These are phyloP conservation scores for Xerus rutilus DNA, from an alignment of 2,797 vertebrate genomes.

Conservation along the genomic window DNA sequence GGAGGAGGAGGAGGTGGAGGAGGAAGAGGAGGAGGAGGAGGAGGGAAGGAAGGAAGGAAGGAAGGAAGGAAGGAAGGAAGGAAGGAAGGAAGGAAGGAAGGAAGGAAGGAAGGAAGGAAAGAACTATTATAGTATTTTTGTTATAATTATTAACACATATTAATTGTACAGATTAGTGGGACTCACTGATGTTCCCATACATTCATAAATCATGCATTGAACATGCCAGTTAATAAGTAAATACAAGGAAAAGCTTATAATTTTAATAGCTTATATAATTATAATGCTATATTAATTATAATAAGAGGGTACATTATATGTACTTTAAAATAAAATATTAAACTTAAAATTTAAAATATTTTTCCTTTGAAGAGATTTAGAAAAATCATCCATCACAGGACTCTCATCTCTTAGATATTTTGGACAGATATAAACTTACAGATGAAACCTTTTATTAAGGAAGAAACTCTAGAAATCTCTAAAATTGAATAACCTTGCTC, in stretches of 20 bases:
- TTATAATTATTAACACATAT: background rate
- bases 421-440: background rate
- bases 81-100: too few species aligned
- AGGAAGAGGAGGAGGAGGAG: too few species aligned
- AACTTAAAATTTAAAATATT: background rate
- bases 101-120: too few species aligned
- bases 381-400: background rate
- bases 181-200: background rate
- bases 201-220: background rate
- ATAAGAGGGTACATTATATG: background rate
- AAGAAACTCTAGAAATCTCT: background rate
- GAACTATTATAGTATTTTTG: background rate
- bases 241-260: background rate
- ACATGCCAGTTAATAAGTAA: background rate
- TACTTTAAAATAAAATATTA: slow-evolving; percentile 1
- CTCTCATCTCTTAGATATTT: background rate
- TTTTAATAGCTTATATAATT: background rate
- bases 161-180: background rate
- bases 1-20: too few species aligned
- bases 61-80: too few species aligned
- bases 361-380: background rate
- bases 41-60: too few species aligned
- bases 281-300: background rate
- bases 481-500: background rate
- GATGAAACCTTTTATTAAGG: background rate